Evolutionary conservation across 2,888 invertebrate species (phyloP), one percentile per base, ranked within the genome.

Genomic region (Agelastica alni): DNA sequence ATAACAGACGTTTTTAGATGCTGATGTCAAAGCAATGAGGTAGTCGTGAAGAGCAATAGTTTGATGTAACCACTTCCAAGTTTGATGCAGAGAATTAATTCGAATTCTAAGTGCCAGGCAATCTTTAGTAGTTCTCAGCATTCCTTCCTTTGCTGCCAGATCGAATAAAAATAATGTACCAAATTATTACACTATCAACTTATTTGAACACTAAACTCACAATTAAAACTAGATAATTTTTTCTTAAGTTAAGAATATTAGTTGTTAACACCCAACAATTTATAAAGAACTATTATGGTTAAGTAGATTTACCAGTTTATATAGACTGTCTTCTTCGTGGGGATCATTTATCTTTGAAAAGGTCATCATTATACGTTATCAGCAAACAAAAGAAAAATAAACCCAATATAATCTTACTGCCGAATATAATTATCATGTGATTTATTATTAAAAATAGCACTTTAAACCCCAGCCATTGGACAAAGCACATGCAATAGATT

Each of bases 51-150:
- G 83, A 70, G 87, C 88, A 72, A 90, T 88, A 64, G 93, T 93
- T 78, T 92, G 92, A 78, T 93, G 93, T 77, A 93, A 81, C 93
- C 93, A 93, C 92, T 93, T 93, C 89, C 91, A 93, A 76, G 93
- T 93, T 80, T 92, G 92, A 80, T 93, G 91, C 80, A 92, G 86
- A 80, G 86, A 85, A 80, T 88, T 89, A 79, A 89, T 87, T 82
- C 92, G 90, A 84, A 85, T 86, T 80, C 92, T 88, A 81, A 92
- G 88, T 83, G 89, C 91, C 84, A 92, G 83, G 85, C 89, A 89
- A 78, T 89, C 89, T 77, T 86, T 85, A 78, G 85, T 86, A 81
- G 85, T 85, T 81, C 83, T 86, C 70, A 75, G 75, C 76, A 77
- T 77, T 73, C 73, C 75, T 75, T 68, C 65, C 70, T 71, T 67